These are phyloP conservation scores for Ammodramus savannarum DNA, from an alignment of 2,113 vertebrate species.

Conservation along the genomic window DNA sequence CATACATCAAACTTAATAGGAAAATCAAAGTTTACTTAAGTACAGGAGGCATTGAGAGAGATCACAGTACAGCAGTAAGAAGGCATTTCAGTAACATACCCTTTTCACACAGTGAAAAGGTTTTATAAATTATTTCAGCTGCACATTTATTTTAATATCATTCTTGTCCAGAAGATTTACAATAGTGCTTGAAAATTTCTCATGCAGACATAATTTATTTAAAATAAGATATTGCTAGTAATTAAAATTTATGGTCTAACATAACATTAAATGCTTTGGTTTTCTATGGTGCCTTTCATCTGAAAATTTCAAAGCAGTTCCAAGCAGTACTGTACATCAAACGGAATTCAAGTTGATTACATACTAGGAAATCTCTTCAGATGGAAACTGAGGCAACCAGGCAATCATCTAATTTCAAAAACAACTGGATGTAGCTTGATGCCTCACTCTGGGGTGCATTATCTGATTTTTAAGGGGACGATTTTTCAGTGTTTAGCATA, in stretches of 20 bases:
- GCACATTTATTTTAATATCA: constrained; percentile 25
- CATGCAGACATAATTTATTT: constrained; percentile 27
- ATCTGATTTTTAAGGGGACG: background rate
- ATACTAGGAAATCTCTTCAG: background rate
- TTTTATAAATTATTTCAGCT: constrained; percentile 26
- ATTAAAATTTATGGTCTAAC: constrained; percentile 38
- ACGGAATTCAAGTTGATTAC: background rate
- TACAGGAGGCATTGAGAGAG: background rate
- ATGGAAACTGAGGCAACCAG: constrained; percentile 15
- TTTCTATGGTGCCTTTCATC: constrained; percentile 28
- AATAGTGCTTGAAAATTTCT: constrained; percentile 3
- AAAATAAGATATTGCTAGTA: constrained; percentile 14
- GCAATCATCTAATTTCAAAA: background rate
- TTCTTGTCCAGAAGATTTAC: constrained; percentile 29
- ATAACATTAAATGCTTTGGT: background rate
- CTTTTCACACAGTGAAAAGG: background rate
- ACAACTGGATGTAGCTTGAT: background rate
- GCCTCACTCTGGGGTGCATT: background rate
- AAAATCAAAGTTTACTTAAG: constrained; percentile 37
- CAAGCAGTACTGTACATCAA: background rate
- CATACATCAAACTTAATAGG: constrained; percentile 11
- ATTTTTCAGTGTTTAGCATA: background rate
- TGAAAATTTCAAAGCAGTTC: constrained; percentile 45
- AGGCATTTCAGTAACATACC: background rate
- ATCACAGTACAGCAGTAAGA: background rate